These are phyloP conservation scores for Babyrousa celebensis DNA, from an alignment of 2,797 vertebrate genomes.

Conservation along the genomic window DNA sequence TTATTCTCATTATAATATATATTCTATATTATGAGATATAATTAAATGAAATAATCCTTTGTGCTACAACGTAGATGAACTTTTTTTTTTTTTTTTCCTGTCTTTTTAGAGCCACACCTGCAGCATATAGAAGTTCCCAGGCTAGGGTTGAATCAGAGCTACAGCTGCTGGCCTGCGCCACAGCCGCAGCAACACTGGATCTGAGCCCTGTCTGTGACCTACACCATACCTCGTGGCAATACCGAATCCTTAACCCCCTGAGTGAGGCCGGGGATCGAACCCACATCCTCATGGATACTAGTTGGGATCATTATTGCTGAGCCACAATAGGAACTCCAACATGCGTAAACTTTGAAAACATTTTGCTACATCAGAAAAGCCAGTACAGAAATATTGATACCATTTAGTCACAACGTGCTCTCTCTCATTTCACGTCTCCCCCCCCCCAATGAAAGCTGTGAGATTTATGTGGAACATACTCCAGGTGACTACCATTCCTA, in stretches of 20 bases:
- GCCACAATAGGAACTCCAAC: neutral
- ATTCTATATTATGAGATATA: neutral
- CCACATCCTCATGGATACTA: too few relatives aligned
- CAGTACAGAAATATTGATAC: neutral
- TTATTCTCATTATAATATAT: neutral
- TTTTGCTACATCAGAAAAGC: slow-evolving; percentile 55
- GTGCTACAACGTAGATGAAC: neutral
- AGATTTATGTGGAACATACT: slow-evolving; percentile 59
- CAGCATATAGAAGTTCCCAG: too few relatives aligned
- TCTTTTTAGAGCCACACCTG: too few relatives aligned
- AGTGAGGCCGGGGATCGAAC: too few relatives aligned
- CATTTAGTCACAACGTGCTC: slow-evolving; percentile 37
- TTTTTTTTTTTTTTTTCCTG: neutral
- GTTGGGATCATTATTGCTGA: too few relatives aligned
- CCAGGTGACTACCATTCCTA: slow-evolving; percentile 38
- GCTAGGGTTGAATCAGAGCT: too few relatives aligned
- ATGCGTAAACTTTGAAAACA: slow-evolving; percentile 35
- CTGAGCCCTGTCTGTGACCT: too few relatives aligned
- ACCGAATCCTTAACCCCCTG: too few relatives aligned
- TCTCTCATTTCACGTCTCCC: slow-evolving; percentile 35
- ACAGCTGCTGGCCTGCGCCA: too few relatives aligned
- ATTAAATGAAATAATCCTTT: slow-evolving; percentile 32
- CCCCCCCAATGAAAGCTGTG: slow-evolving; percentile 57
- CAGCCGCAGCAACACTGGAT: too few relatives aligned
- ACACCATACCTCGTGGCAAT: too few relatives aligned